Evolutionary conservation across 2,888 invertebrate species (phyloP), one percentile per base, ranked within the genome.

Genomic region (Ceramica pisi): DNA sequence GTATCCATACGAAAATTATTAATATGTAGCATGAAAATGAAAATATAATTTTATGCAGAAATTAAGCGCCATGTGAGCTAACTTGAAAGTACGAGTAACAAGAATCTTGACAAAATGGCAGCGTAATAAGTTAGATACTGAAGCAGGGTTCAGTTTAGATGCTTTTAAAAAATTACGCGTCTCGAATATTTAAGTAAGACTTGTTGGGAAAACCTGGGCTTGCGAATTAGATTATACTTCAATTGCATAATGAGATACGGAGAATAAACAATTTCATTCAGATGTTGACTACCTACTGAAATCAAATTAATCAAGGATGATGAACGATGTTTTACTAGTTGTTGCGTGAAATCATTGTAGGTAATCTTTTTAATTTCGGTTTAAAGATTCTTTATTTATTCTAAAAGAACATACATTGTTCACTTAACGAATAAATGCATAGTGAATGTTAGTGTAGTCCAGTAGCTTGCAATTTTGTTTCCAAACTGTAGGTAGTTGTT

Each of bases 41-140:
- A 67, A 51, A 67, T 75, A 4, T 75, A 41, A 38, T 65, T 41
- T 75, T 21, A 48, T 64, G 21, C 19, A 12, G 53, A 74, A 46
- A 75, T 31, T 63, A 8, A 21, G 41, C 14, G 19, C 9, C n/a
- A 21, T 55, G 46, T 55, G 14, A 62, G 2, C 26, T 26, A 51
- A 61, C 61, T 71, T 51, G 1, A 9, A 71, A 41, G 26, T n/a
- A n/a, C n/a, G n/a, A n/a, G n/a, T 35, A 26, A 26, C 9, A 46
- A 21, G 14, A 14, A 50, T 12, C 6, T 26, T 26, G 21, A 35
- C 19, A 10, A n/a, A 19, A 35, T 55, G 19, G 19, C 10, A n/a
- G 14, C 14, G 12, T 3, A 21, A 50, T 50, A 51, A 51, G 12
- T 23, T 23, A 51, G 51, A 23, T 23, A 14, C 51, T 14, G 23